Conservation (phyloP, 2,888 invertebrate species). For the Anarsia innoxiella region DNA sequence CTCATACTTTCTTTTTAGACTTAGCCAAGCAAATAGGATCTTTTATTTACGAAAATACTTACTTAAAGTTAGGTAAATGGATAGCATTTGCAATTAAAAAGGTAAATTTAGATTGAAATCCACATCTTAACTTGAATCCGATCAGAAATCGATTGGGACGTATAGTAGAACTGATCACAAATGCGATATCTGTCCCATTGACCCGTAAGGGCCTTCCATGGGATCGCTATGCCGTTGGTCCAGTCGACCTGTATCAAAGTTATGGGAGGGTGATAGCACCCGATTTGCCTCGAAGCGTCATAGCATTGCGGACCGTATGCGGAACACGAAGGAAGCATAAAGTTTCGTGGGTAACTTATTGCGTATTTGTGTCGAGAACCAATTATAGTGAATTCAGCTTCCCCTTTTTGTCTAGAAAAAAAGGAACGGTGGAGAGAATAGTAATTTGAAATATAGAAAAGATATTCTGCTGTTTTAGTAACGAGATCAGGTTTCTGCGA, state of each 20-base stretch:
- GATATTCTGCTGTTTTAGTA: too few species aligned
- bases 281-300: constrained; percentile 20
- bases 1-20: background rate
- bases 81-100: too few species aligned
- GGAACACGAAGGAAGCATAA: constrained; percentile 43
- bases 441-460: background rate
- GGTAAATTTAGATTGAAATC: too few species aligned
- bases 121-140: too few species aligned
- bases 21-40: too few species aligned
- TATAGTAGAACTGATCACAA: background rate
- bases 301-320: constrained; percentile 34
- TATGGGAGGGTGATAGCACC: constrained; percentile 12
- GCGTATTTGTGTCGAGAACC: constrained; percentile 57
- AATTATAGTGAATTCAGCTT: constrained; percentile 43
- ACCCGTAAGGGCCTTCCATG: background rate
- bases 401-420: constrained; percentile 28
- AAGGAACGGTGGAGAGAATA: background rate
- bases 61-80: too few species aligned
- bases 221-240: background rate
- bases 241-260: constrained; percentile 7
- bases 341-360: constrained; percentile 54
- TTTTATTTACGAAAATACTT: too few species aligned
- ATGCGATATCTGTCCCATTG: background rate
- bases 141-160: too few species aligned
- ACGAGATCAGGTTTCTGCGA: too few species aligned